These are phyloP conservation scores for Chrysodeixis includens DNA, from an alignment of 2,888 invertebrate species.

Conservation along the genomic window DNA sequence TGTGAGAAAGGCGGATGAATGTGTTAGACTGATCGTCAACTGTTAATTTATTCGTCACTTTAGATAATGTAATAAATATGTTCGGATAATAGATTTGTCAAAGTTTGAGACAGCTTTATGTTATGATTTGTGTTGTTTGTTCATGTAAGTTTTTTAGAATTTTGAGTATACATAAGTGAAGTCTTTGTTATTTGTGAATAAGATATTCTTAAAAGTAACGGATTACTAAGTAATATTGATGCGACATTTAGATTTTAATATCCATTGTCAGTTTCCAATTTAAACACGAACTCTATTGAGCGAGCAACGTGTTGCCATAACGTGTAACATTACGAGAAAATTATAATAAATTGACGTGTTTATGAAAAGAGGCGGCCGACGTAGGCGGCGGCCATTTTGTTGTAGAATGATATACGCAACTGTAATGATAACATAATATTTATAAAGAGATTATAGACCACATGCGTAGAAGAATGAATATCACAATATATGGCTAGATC, in stretches of 20 bases:
- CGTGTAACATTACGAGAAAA: slow-evolving; percentile 72
- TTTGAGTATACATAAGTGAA: not conserved
- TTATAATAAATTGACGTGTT: slow-evolving; percentile 74
- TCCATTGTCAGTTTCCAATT: slow-evolving; percentile 39
- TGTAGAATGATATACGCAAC: slow-evolving; percentile 57
- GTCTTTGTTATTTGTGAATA: not conserved
- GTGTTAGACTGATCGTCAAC: slow-evolving; percentile 35
- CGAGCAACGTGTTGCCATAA: slow-evolving; percentile 55
- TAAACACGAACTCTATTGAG: slow-evolving; percentile 52
- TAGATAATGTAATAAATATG: slow-evolving; percentile 38
- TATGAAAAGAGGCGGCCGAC: slow-evolving; percentile 46
- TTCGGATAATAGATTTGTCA: slow-evolving; percentile 36
- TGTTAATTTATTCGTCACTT: slow-evolving; percentile 41
- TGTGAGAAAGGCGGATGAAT: slow-evolving; percentile 47
- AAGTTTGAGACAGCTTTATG: slow-evolving; percentile 17
- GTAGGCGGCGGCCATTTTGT: slow-evolving; percentile 54
- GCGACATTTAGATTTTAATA: slow-evolving; percentile 39
- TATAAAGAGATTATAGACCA: slow-evolving; percentile 66
- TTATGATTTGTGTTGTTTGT: not conserved
- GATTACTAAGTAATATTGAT: slow-evolving; percentile 56
- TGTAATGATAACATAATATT: slow-evolving; percentile 59
- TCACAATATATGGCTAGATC: slow-evolving; percentile 53
- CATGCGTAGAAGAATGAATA: slow-evolving; percentile 61
- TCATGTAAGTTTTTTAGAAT: not conserved
- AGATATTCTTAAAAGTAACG: slow-evolving; percentile 27